Conservation (phyloP, 2,113 vertebrate species). For the Neodontobutis hainanensis region DNA sequence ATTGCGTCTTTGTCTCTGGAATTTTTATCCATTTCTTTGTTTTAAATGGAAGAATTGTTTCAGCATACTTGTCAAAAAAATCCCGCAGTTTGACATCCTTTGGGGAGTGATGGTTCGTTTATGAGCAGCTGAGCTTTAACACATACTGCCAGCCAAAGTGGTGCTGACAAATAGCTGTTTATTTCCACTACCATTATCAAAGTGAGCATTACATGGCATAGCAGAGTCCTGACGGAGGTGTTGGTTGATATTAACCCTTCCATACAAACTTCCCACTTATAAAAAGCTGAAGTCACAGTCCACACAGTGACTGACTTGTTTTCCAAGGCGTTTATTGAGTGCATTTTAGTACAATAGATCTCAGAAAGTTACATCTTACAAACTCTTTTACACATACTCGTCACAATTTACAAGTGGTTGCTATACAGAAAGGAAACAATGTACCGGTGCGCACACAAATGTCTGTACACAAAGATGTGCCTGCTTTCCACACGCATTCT, state of each 20-base stretch:
- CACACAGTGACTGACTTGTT: conserved; percentile 63
- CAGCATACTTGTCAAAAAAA: conserved; percentile 60
- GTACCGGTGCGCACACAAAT: conserved; percentile 64
- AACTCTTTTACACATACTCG: conserved; percentile 81
- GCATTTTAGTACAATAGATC: conserved; percentile 85
- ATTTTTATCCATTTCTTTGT: neutral
- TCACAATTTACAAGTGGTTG: conserved; percentile 83
- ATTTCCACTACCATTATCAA: conserved; percentile 51
- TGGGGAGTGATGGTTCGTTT: conserved; percentile 56
- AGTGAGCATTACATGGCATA: conserved; percentile 41
- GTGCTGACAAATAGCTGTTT: conserved; percentile 49
- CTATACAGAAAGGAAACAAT: conserved; percentile 75
- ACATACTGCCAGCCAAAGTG: conserved; percentile 40
- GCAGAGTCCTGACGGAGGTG: conserved; percentile 44
- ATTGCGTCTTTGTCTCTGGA: conserved; percentile 4
- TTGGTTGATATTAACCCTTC: conserved; percentile 55
- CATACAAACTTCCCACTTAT: conserved; percentile 34
- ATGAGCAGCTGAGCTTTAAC: conserved; percentile 65
- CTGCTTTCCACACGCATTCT: conserved; percentile 25
- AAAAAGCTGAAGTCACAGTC: conserved; percentile 38
- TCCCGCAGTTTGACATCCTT: conserved; percentile 37
- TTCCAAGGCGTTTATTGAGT: conserved; percentile 84
- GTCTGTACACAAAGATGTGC: conserved; percentile 58
- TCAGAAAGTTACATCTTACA: conserved; percentile 85
- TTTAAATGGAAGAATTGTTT: conserved; percentile 41